Base-by-base conservation (phyloP, 2,113 vertebrate species). In the Thryonomys swinderianus region DNA sequence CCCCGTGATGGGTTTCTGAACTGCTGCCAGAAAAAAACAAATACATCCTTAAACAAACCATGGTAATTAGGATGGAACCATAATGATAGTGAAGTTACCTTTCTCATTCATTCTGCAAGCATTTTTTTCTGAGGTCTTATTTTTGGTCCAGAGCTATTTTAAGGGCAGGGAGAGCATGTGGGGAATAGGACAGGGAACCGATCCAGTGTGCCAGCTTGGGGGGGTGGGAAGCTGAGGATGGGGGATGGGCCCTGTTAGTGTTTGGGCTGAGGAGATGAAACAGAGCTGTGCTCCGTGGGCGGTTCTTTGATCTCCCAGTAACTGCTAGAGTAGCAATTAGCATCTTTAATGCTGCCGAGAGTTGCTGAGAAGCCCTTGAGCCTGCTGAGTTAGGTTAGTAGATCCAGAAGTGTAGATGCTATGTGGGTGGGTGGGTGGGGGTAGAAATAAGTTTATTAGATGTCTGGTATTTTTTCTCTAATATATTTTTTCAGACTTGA, bases 251-350 rank as follows among this genome's bases (percentile, higher is more conserved):
- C 13, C 57, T 64, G 69, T 88, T 84, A 86, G 76, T 87, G 95
- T 97, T 97, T 91, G 94, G 97, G 95, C 97, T 97, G 93, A 91
- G 85, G 90, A 95, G 95, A 97, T 96, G 97, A 97, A 97, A 95
- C 30, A 53, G 67, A n/a, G 94, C 88, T 93, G 62, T 40, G 79
- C 85, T 94, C 94, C 92, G 97, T 97, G 92, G 97, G 97, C 88
- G 92, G 94, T 51, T 89, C 96, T 97, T 97, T 97, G 97, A 97
- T 97, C 97, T 96, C 96, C 82, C 91, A 95, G 96, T 96, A 95
- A 96, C 96, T 96, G 95, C 97, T 92, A 92, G 96, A 93, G 97
- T 96, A 96, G 94, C 97, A 97, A 97, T 97, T 97, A 97, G 95
- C 96, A 97, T 97, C 96, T 79, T 94, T 96, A 96, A 96, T 96